Evolutionary conservation across 1,140 invertebrate genomes (phyloP).

Genomic region (Diabrotica undecimpunctata): DNA sequence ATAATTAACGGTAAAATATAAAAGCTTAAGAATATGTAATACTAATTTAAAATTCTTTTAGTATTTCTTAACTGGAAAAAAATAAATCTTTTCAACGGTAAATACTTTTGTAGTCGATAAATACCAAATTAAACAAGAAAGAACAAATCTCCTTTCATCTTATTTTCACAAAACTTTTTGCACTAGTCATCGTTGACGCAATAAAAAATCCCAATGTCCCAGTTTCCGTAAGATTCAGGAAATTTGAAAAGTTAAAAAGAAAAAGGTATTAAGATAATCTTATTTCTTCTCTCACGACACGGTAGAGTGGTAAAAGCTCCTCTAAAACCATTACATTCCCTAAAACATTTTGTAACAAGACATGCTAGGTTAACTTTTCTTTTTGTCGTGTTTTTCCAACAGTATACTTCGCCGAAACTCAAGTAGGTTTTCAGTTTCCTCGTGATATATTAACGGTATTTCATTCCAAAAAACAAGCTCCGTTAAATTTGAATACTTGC

Average conservation of each 20-base stretch:
- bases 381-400: constrained; percentile 8
- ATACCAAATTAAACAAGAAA: too few relatives aligned
- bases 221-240: not conserved
- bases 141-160: too few relatives aligned
- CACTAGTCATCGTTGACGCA: not conserved
- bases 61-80: too few relatives aligned
- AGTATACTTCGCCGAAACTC: constrained; percentile 8
- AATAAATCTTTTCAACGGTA: too few relatives aligned
- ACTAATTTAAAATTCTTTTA: too few relatives aligned
- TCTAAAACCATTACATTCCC: constrained; percentile 15
- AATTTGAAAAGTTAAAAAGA: constrained; percentile 1
- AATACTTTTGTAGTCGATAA: too few relatives aligned
- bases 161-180: not conserved
- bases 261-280: constrained; percentile 12
- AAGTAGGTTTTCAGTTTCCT: constrained; percentile 5
- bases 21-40: too few relatives aligned
- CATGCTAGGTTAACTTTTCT: constrained; percentile 15
- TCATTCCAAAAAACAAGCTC: not conserved
- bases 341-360: constrained; percentile 17
- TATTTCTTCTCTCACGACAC: constrained; percentile 10
- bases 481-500: not conserved
- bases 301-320: constrained; percentile 13
- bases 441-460: constrained; percentile 5
- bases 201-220: not conserved
- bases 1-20: too few relatives aligned